A percentile compares a stretch with the other conserved stretches of the same genome.
These are phyloP conservation scores for Anoncus sp. DNA, from an alignment of 2,888 invertebrate genomes.

Conservation along the genomic window DNA sequence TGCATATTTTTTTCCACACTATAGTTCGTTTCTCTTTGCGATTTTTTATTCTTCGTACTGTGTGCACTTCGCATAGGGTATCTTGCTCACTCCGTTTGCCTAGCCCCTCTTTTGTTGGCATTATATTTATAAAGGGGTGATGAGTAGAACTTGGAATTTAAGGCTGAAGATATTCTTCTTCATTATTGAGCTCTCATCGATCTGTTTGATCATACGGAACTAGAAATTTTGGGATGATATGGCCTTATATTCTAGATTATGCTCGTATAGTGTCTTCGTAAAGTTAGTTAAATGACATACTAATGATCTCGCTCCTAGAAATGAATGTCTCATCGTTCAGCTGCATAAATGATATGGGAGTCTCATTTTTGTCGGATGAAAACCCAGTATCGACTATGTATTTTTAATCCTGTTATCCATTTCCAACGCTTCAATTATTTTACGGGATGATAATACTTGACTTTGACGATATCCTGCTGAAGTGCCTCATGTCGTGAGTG, in stretches of 20 bases:
- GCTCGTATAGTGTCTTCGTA: no score
- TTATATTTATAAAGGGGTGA: no score
- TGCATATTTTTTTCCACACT: conserved; percentile 4
- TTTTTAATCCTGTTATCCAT: neutral
- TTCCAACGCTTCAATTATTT: neutral
- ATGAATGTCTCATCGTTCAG: no score
- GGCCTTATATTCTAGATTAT: no score
- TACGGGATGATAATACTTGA: neutral
- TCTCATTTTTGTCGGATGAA: neutral
- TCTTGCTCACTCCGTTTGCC: neutral
- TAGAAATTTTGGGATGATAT: no score
- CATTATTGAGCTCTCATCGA: no score
- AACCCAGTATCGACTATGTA: neutral
- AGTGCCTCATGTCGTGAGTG: neutral
- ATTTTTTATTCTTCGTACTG: neutral
- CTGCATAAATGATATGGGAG: no score
- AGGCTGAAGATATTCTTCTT: no score
- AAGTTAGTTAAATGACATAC: no score
- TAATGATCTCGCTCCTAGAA: no score
- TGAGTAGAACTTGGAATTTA: no score
- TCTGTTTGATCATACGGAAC: no score
- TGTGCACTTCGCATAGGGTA: neutral
- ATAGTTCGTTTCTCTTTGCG: neutral
- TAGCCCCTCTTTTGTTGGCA: neutral
- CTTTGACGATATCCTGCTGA: neutral